Evolutionary conservation across 2,888 invertebrate species (phyloP).

Genomic region (Tineola bisselliella): DNA sequence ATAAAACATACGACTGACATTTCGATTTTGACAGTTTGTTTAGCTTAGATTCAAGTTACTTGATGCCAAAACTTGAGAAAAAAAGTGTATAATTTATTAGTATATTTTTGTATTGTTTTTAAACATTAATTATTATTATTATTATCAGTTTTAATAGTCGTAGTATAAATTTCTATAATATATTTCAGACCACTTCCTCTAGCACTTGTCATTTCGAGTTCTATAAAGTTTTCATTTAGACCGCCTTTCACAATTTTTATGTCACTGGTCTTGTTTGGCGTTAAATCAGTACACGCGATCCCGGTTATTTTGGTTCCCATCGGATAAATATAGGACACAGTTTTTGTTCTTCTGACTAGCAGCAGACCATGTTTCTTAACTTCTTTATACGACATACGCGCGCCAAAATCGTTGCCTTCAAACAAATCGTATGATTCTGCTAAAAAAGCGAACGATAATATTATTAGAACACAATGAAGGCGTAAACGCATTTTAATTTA

Average conservation of each 20-base stretch:
- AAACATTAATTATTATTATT: not conserved
- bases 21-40: no score
- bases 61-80: no score
- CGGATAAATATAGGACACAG: slow-evolving; percentile 26
- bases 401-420: slow-evolving; percentile 28
- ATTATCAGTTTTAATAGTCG: not conserved
- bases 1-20: no score
- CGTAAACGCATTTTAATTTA: not conserved
- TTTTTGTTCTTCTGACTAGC: slow-evolving; percentile 28
- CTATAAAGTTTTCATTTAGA: slow-evolving; percentile 22
- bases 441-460: not conserved
- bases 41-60: no score
- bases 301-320: slow-evolving; percentile 30
- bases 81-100: no score
- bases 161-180: slow-evolving; percentile 25
- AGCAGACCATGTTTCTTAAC: slow-evolving; percentile 33
- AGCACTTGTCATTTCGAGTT: slow-evolving; percentile 29
- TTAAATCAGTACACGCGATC: slow-evolving; percentile 30
- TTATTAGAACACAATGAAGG: not conserved
- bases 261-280: slow-evolving; percentile 25
- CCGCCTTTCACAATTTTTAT: slow-evolving; percentile 27
- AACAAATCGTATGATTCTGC: slow-evolving; percentile 18
- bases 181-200: slow-evolving; percentile 26
- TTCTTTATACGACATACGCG: slow-evolving; percentile 32
- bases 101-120: no score